Conservation (phyloP, 2,888 invertebrate species). For the Ormyrus rosae region DNA sequence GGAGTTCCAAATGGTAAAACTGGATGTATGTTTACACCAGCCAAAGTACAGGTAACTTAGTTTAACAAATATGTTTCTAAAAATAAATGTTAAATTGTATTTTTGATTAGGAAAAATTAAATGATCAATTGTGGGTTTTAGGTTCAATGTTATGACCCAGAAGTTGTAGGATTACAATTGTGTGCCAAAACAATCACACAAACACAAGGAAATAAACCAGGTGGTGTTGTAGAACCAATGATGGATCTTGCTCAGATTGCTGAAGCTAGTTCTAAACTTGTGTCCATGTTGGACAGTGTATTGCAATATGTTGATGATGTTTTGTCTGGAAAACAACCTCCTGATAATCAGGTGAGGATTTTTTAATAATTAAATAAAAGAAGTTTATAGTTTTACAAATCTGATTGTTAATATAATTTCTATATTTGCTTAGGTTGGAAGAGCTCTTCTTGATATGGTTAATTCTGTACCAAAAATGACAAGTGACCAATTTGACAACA, state of each 20-base stretch:
- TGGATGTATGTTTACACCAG: conserved; percentile 97
- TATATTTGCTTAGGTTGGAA: conserved; percentile 79
- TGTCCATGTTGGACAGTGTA: conserved; percentile 86
- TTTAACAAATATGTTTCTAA: conserved; percentile 12
- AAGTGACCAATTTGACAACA: conserved; percentile 92
- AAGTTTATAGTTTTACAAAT: not conserved
- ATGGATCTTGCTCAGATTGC: conserved; percentile 89
- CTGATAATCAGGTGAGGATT: conserved; percentile 83
- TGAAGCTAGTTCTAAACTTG: conserved; percentile 88
- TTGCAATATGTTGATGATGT: conserved; percentile 95
- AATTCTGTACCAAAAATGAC: conserved; percentile 94
- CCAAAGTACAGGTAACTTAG: conserved; percentile 83
- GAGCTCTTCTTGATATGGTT: conserved; percentile 92
- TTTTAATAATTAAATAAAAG: not conserved
- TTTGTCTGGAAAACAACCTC: conserved; percentile 82
- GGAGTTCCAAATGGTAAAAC: conserved; percentile 96
- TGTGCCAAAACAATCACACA: conserved; percentile 85
- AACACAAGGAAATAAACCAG: conserved; percentile 66
- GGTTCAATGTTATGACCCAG: conserved; percentile 93
- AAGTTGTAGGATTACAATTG: conserved; percentile 88
- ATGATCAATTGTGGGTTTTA: conserved; percentile 48
- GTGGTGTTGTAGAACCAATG: conserved; percentile 82
- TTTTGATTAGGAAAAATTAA: not conserved
- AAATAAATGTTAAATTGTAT: not conserved
- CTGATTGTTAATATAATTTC: not conserved